A percentile compares a stretch with the other conserved stretches of the same genome.
phyloP scores from a whole-genome alignment of 2,797 vertebrate species.

The Pteronotus mesoamericanus region DNA sequence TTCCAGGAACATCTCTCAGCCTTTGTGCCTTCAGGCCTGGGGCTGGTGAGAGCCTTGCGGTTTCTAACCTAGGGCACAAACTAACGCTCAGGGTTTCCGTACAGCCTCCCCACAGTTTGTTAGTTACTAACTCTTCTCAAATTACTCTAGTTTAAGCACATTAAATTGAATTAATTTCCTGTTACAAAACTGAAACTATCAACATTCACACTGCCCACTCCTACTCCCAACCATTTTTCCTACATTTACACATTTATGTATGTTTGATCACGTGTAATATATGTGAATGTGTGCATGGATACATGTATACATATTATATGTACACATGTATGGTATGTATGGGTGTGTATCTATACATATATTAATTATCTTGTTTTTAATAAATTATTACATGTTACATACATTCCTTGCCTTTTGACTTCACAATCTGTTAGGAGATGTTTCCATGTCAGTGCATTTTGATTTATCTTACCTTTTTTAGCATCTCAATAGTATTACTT shows the following conservation, averaged over 20 bases:
- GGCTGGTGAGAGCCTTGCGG: no score
- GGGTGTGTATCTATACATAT: no score
- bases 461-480: constrained; percentile 2
- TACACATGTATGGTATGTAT: no score
- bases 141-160: background rate
- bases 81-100: background rate
- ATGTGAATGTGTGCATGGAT: background rate
- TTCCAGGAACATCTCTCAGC: background rate
- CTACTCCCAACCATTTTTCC: background rate
- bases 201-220: background rate
- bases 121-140: background rate
- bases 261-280: background rate
- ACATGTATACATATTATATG: background rate
- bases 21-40: background rate
- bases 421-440: background rate
- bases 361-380: background rate
- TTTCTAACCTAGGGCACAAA: background rate
- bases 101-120: background rate
- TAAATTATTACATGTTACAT: background rate
- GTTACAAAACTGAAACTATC: background rate
- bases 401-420: background rate
- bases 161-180: background rate
- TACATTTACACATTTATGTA: background rate
- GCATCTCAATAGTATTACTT: background rate
- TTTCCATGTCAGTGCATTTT: background rate